Conservation (phyloP, 2,888 invertebrate species). For the Ommatoiulus sabulosus region DNA sequence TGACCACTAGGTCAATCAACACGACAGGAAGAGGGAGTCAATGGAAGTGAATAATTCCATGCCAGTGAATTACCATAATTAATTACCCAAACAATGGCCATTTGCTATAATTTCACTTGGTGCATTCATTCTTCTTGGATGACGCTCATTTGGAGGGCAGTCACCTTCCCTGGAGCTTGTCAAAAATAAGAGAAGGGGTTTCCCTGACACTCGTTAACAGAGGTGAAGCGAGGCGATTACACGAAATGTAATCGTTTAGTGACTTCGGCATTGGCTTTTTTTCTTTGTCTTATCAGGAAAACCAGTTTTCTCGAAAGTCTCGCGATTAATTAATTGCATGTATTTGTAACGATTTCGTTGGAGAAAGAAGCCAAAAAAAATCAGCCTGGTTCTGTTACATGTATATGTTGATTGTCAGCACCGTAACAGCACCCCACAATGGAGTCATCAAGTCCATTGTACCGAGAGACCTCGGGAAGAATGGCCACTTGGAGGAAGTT, state of each 20-base stretch:
- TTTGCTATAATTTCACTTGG: not conserved
- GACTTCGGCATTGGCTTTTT: not conserved
- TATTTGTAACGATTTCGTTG: not conserved
- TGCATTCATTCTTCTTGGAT: not conserved
- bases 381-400: not conserved
- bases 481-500: not conserved
- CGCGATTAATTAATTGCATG: not conserved
- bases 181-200: slow-evolving; percentile 5
- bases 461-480: not conserved
- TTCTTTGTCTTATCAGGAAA: not conserved
- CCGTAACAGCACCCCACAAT: not conserved
- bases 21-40: slow-evolving; percentile 5
- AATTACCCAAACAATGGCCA: slow-evolving; percentile 1
- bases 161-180: not conserved
- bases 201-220: not conserved
- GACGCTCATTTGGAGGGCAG: not conserved
- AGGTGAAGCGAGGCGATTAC: not conserved
- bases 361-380: not conserved
- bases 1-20: slow-evolving; percentile 6
- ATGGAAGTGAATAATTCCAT: not conserved
- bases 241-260: not conserved
- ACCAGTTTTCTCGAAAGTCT: not conserved
- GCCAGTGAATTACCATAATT: not conserved
- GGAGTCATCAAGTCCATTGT: slow-evolving; percentile 10
- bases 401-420: not conserved